Evolutionary conservation across 1,140 invertebrate genomes (phyloP), one percentile per base, ranked within the genome.

Genomic region (Pantala flavescens): DNA sequence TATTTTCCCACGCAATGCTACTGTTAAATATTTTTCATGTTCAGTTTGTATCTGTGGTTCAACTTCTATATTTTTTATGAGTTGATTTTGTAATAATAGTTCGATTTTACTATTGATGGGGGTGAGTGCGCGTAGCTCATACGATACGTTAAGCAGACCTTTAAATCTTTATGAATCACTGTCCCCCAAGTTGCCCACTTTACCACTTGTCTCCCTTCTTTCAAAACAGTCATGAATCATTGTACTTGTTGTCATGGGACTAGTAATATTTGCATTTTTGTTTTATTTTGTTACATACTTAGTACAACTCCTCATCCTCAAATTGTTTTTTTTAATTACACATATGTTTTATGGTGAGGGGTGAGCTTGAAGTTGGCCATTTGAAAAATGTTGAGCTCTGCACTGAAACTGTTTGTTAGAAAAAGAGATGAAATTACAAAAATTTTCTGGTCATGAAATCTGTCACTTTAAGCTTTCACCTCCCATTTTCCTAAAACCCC

Each of bases 21-120:
- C 49, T 63, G 49, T 63, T 63, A 63, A 63, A 63, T 63, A 63
- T 63, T 63, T 36, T 63, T 63, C 49, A 63, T 63, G 49, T 63
- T 63, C 49, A 63, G 49, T 63, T 63, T 63, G 49, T 63, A 63
- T 63, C 49, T 63, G 49, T 63, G 49, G 49, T 63, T 63, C 49
- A 63, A 63, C n/a, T 21, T 63, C 49, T 63, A 63, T 63, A 36
- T 36, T 36, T 63, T 63, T 63, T 63, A 63, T 19, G 49, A 63
- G 49, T 63, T 63, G 49, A 63, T 63, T 63, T 63, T 63, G 49
- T 63, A 63, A 63, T 63, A 19, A 63, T 63, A 63, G 49, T 63
- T 63, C 14, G 5, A 63, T 63, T 63, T 63, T 63, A 63, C 49
- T 1, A 63, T 21, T 63, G 49, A 63, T 63, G 49, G 49, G 49